A percentile compares a stretch with the other conserved stretches of the same genome.
phyloP scores from a whole-genome alignment of 2,888 invertebrate genomes.

The Melangyna quadrimaculata region DNA sequence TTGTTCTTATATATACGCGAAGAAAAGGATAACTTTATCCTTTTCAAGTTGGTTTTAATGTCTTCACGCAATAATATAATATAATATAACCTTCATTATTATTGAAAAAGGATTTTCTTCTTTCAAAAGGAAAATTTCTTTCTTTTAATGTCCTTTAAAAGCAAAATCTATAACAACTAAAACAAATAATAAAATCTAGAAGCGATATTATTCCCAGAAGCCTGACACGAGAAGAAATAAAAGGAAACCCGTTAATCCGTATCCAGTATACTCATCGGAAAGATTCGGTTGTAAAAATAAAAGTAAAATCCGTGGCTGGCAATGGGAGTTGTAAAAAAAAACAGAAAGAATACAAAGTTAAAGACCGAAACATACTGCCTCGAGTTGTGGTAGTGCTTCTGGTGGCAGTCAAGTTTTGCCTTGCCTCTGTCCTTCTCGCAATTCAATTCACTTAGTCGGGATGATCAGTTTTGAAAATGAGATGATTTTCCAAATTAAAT shows the following conservation, averaged over 20 bases:
- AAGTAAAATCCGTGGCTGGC: not conserved
- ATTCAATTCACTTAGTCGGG: constrained; percentile 1
- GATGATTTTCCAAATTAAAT: constrained; percentile 56
- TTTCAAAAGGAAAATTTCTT: not conserved
- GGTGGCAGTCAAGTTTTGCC: not conserved
- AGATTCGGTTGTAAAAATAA: not conserved
- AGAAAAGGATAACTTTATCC: not conserved
- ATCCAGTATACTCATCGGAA: not conserved
- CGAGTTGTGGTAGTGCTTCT: no score
- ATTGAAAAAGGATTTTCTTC: not conserved
- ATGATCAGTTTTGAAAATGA: constrained; percentile 44
- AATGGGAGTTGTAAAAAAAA: constrained; percentile 1
- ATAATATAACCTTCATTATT: constrained; percentile 1
- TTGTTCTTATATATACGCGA: not conserved
- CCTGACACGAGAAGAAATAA: not conserved
- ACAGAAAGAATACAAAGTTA: not conserved
- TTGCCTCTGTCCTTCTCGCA: not conserved
- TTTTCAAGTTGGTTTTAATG: constrained; percentile 1
- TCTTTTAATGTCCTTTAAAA: not conserved
- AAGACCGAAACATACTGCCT: not conserved
- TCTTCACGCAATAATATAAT: constrained; percentile 1
- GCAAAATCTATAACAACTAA: not conserved
- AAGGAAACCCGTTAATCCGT: not conserved
- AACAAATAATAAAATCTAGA: not conserved
- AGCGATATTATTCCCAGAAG: not conserved